A percentile compares a stretch with the other conserved stretches of the same genome.
These are phyloP conservation scores for Herpailurus yagouaroundi DNA, from an alignment of 2,113 vertebrate genomes.

Conservation along the genomic window DNA sequence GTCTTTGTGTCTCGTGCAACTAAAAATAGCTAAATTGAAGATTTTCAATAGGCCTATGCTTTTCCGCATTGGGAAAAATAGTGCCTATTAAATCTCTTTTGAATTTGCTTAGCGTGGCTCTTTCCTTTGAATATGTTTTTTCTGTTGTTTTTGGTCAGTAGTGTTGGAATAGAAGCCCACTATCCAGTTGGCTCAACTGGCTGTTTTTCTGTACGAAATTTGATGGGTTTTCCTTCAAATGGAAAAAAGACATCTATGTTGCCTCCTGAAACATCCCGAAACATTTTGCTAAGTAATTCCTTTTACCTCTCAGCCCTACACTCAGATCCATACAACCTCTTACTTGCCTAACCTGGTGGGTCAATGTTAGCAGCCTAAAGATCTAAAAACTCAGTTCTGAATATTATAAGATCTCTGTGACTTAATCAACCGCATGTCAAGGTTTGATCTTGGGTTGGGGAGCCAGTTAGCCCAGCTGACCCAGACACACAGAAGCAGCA, in stretches of 20 bases:
- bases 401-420: neutral
- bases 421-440: neutral
- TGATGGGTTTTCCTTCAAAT: neutral
- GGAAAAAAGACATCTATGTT: neutral
- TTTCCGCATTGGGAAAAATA: neutral
- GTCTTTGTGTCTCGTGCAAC: neutral
- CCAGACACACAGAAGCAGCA: neutral
- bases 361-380: neutral
- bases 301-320: neutral
- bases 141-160: neutral
- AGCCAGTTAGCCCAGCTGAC: neutral
- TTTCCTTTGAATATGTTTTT: neutral
- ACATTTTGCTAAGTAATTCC: neutral
- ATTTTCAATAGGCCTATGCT: neutral
- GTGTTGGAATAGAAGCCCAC: neutral
- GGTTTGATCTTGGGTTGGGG: too few relatives aligned
- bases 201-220: neutral
- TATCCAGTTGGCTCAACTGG: neutral
- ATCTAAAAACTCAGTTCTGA: neutral
- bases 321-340: neutral
- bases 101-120: neutral
- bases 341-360: too few relatives aligned
- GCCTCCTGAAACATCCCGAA: neutral
- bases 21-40: slow-evolving; percentile 33
- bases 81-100: neutral